Percentiles rank a stretch among this genome's conserved stretches.
phyloP scores from a whole-genome alignment of 2,888 invertebrate genomes.

The Helicoverpa assulta region DNA sequence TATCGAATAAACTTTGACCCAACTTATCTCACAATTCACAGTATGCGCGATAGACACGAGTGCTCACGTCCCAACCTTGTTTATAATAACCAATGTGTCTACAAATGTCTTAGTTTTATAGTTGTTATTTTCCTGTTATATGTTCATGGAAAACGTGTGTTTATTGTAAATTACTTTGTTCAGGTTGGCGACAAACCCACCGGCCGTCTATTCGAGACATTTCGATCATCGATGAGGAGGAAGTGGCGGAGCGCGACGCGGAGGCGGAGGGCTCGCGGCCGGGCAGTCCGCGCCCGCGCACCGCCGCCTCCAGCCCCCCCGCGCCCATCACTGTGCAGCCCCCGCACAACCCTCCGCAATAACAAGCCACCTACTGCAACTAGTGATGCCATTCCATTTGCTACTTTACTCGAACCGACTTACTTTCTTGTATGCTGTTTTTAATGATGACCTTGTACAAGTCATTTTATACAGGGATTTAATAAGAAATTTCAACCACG shows the following conservation, averaged over 20 bases:
- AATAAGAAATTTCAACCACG: conserved; percentile 31
- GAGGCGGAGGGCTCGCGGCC: conserved; percentile 73
- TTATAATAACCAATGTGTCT: conserved; percentile 24
- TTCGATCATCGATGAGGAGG: conserved; percentile 96
- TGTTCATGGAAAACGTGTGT: conserved; percentile 6
- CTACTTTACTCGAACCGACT: conserved; percentile 33
- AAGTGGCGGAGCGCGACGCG: conserved; percentile 91
- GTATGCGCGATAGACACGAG: conserved; percentile 52
- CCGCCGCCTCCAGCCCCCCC: conserved; percentile 78
- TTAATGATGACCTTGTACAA: conserved; percentile 27
- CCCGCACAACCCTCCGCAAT: conserved; percentile 73
- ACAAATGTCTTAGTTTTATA: conserved; percentile 36
- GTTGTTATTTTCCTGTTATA: conserved; percentile 47
- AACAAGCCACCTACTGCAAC: conserved; percentile 15
- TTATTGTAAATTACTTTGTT: conserved; percentile 23
- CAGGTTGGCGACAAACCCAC: conserved; percentile 94
- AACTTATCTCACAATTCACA: conserved; percentile 67
- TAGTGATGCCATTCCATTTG: conserved; percentile 45
- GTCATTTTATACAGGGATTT: conserved; percentile 51
- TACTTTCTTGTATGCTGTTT: conserved; percentile 33
- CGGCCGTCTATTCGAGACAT: conserved; percentile 96
- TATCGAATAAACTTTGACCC: conserved; percentile 72
- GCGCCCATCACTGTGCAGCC: conserved; percentile 86
- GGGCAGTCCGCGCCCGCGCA: conserved; percentile 65
- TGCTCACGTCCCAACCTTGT: conserved; percentile 46